Base-by-base conservation (phyloP, 2,888 invertebrate genomes). In the Dioctria rufipes region DNA sequence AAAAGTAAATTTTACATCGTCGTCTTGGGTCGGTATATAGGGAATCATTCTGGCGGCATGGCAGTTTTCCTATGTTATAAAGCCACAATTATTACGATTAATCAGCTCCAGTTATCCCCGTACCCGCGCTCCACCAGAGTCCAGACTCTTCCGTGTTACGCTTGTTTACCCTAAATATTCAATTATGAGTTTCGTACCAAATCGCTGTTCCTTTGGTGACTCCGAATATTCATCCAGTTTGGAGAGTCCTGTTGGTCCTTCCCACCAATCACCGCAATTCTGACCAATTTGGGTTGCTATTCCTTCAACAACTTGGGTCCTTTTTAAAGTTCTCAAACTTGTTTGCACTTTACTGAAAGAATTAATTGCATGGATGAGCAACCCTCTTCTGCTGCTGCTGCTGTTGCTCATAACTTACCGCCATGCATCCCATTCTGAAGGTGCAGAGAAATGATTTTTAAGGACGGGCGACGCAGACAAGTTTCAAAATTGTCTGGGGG, bases 21-120 rank as follows among this genome's bases (percentile, higher is more conserved):
- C 54, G 13, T 25, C 49, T 13, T 40, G 71, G 58, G 42, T 37
- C 13, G 39, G 73, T 39, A 46, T 25, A 25, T 13, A 39, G 42
- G 77, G 73, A 75, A 60, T 77, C 63, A 63, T 49, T 51, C 63
- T 13, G 37, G 63, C 37, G 49, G 63, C 39, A 49, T 25, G 25
- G 63, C n/a, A 13, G 51, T 51, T 13, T 49, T 13, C 49, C 60
- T 9, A 61, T 25, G 25, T 25, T 25, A 46, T 61, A 63, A 71
- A 61, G 65, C 80, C 71, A 65, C 63, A 63, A 73, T 80, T 80
- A 73, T 80, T 42, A 46, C 63, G 73, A 51, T 73, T 80, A 73
- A 73, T 73, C 63, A 73, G 40, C 63, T 73, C 54, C 25, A 51
- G 73, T 63, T 80, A 61, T 80, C 63, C 71, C 2, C 25, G 2